phyloP scores from a whole-genome alignment of 2,888 invertebrate genomes.

The Sinelater perroti region DNA sequence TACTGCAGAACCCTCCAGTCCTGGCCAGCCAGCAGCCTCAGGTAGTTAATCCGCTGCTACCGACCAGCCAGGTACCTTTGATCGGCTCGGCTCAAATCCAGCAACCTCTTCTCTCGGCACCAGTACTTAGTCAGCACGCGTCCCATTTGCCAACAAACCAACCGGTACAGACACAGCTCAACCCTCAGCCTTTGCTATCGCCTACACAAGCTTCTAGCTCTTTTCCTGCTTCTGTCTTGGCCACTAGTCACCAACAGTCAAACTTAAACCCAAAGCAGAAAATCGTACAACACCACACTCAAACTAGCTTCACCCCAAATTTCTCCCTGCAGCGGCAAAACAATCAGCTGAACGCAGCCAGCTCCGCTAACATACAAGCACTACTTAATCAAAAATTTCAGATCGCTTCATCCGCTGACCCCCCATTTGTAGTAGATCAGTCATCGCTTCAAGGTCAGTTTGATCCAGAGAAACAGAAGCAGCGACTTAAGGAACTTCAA shows the following conservation, averaged over 20 bases:
- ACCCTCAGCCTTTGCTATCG: constrained; percentile 19
- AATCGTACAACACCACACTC: constrained; percentile 56
- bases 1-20: constrained; percentile 40
- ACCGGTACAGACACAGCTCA: constrained; percentile 32
- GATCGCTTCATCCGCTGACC: constrained; percentile 49
- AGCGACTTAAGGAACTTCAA: constrained; percentile 72
- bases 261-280: constrained; percentile 6
- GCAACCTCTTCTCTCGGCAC: constrained; percentile 17
- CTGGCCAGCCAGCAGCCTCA: constrained; percentile 38
- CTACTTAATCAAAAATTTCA: constrained; percentile 43
- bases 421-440: constrained; percentile 47
- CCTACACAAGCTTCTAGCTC: constrained; percentile 23
- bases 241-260: constrained; percentile 1
- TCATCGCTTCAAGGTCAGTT: constrained; percentile 51
- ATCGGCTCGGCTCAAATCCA: constrained; percentile 23
- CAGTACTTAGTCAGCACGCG: constrained; percentile 1
- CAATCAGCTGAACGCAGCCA: constrained; percentile 28
- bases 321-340: constrained; percentile 34
- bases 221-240: constrained; percentile 2
- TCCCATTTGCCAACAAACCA: constrained; percentile 25
- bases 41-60: constrained; percentile 25
- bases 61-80: constrained; percentile 15
- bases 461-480: constrained; percentile 68
- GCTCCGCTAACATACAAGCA: constrained; percentile 34
- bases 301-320: constrained; percentile 56